Conservation (phyloP, 2,888 invertebrate species). For the Drosophila koepferae region DNA sequence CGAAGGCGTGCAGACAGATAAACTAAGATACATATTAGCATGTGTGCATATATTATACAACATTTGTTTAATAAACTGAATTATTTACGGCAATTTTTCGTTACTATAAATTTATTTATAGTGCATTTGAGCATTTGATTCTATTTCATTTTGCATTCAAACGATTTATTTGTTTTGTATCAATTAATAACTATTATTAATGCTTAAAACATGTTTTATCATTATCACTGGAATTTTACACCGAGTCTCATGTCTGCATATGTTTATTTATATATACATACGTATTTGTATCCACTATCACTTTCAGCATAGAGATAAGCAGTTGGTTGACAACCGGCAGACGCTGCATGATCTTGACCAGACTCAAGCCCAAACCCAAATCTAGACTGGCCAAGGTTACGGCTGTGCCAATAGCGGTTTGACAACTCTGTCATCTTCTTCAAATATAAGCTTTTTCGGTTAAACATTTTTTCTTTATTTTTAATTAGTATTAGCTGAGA, state of each 20-base stretch:
- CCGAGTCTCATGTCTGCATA: neutral
- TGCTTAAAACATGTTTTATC: slow-evolving; percentile 7
- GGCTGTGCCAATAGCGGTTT: slow-evolving; percentile 30
- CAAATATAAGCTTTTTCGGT: neutral
- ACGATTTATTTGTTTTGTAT: neutral
- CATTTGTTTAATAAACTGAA: neutral
- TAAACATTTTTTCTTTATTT: slow-evolving; percentile 1
- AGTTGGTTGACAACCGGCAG: slow-evolving; percentile 22
- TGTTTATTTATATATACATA: neutral
- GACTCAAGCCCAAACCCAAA: slow-evolving; percentile 24
- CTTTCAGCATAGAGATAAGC: slow-evolving; percentile 20
- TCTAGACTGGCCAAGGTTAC: slow-evolving; percentile 22
- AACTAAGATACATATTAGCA: slow-evolving; percentile 11
- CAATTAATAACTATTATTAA: slow-evolving; percentile 13
- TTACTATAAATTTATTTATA: slow-evolving; percentile 7
- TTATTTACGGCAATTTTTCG: neutral
- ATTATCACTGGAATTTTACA: slow-evolving; percentile 3
- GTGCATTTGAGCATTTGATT: neutral
- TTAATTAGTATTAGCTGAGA: slow-evolving; percentile 2
- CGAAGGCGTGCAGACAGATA: slow-evolving; percentile 13
- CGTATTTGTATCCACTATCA: slow-evolving; percentile 15
- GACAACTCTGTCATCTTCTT: slow-evolving; percentile 28
- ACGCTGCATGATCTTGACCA: slow-evolving; percentile 26
- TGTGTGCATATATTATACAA: neutral
- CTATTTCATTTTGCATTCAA: neutral